Conservation (phyloP, 2,888 invertebrate species). For the Suillia variegata region DNA sequence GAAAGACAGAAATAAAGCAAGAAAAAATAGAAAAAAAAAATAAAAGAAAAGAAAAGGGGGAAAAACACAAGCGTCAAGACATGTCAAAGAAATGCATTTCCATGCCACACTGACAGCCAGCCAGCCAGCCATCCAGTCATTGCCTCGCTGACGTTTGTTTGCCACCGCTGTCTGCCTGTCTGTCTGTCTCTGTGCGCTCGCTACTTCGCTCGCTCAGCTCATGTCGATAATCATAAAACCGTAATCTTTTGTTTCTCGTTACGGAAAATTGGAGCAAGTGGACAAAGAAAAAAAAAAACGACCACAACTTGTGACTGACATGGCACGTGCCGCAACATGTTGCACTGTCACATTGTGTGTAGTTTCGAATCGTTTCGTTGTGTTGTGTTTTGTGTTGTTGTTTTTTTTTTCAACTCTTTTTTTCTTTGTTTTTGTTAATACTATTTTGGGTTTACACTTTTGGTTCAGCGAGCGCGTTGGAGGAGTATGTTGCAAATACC, state of each 20-base stretch:
- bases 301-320: neutral
- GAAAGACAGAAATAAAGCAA: too few relatives aligned
- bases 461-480: neutral
- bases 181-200: too few relatives aligned
- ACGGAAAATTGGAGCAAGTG: neutral
- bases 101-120: neutral
- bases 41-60: neutral
- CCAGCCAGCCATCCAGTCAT: too few relatives aligned
- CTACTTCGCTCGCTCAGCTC: too few relatives aligned
- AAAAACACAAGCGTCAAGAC: neutral
- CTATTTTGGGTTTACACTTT: neutral
- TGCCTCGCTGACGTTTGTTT: too few relatives aligned
- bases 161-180: too few relatives aligned
- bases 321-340: constrained; percentile 9
- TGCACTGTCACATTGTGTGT: too few relatives aligned
- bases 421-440: neutral
- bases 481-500: constrained; percentile 1
- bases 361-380: too few relatives aligned
- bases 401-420: neutral
- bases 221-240: constrained; percentile 11
- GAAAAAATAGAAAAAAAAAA: constrained; percentile 22
- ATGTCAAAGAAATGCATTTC: constrained; percentile 1
- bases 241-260: constrained; percentile 1
- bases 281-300: neutral
- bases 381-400: neutral